Base-by-base conservation (phyloP, 2,888 invertebrate genomes). In the Podabrus alpinus region DNA sequence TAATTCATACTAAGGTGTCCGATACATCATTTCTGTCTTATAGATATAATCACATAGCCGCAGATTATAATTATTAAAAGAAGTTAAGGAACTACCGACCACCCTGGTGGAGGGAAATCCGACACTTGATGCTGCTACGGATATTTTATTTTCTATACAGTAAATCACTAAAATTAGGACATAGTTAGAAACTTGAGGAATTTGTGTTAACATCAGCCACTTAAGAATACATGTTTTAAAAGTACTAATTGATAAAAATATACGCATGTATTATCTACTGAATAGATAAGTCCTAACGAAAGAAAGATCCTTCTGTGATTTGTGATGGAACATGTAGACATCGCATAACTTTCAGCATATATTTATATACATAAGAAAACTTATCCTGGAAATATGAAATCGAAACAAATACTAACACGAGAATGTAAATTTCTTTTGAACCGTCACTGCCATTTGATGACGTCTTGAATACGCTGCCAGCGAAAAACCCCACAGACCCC, bases 21-120 rank as follows among this genome's bases (percentile, higher is more conserved):
- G 73, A 73, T 69, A 76, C 74, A 76, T 76, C 76, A 77, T 74
- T 76, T 66, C 68, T 71, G 71, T 76, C 76, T 71, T 21, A 45
- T 67, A 13, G 78, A 78, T 78, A 77, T 71, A 66, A 79, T 79
- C 78, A 73, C 70, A 70, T 78, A 71, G 75, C 73, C 72, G 71
- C 77, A 72, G 75, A 77, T 79, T 76, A 79, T 77, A 71, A 79
- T 77, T 76, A 79, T 75, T 76, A 77, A 75, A 68, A 66, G 61
- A 67, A 71, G 19, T 21, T 66, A 61, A 62, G 25, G 72, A 68
- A 69, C 72, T 75, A 72, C 72, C 29, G 76, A 71, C 76, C 76
- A 77, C 76, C 76, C 72, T 73, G 45, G 69, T 72, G 62, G 72
- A 59, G 59, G 17, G 76, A 76, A 68, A 73, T 71, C 61, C 70